A percentile compares a stretch with the other conserved stretches of the same genome.
Conservation (phyloP, 30 jellyfish, hydroid and myxozoan genomes). For the Aurelia aurita region DNA sequence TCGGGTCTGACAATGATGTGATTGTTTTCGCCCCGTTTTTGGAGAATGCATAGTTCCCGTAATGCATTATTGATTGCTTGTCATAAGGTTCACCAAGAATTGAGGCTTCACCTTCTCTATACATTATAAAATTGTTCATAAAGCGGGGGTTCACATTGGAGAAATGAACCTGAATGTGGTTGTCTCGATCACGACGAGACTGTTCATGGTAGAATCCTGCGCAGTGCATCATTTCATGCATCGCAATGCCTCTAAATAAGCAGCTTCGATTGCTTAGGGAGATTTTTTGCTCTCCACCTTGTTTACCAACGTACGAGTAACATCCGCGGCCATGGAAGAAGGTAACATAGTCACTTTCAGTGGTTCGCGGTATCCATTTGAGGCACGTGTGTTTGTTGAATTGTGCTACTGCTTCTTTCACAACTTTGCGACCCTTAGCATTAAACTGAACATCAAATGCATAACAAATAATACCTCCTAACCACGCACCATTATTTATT, state of each 20-base stretch:
- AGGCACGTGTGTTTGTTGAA: slow-evolving; percentile 76
- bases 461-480: too few species aligned
- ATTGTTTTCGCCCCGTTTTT: too few species aligned
- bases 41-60: slow-evolving; percentile 72
- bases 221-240: slow-evolving; percentile 93
- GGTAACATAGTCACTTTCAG: slow-evolving; percentile 57
- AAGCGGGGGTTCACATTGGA: slow-evolving; percentile 34
- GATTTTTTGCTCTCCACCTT: slow-evolving; percentile 81
- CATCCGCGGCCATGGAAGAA: slow-evolving; percentile 89
- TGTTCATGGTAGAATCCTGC: slow-evolving; percentile 73
- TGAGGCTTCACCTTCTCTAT: slow-evolving; percentile 85
- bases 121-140: slow-evolving; percentile 73
- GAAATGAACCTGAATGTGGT: slow-evolving; percentile 9
- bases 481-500: too few species aligned
- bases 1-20: too few species aligned
- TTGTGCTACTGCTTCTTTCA: slow-evolving; percentile 75
- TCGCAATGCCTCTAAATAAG: slow-evolving; percentile 72
- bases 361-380: slow-evolving; percentile 76
- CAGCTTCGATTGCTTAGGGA: slow-evolving; percentile 81
- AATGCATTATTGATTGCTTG: slow-evolving; percentile 87
- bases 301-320: slow-evolving; percentile 86
- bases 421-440: slow-evolving; percentile 33
- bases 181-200: slow-evolving; percentile 55
- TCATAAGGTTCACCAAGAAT: slow-evolving; percentile 84
- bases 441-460: too few species aligned